phyloP scores from a whole-genome alignment of 2,113 vertebrate species.

The Beaufortia kweichowensis region DNA sequence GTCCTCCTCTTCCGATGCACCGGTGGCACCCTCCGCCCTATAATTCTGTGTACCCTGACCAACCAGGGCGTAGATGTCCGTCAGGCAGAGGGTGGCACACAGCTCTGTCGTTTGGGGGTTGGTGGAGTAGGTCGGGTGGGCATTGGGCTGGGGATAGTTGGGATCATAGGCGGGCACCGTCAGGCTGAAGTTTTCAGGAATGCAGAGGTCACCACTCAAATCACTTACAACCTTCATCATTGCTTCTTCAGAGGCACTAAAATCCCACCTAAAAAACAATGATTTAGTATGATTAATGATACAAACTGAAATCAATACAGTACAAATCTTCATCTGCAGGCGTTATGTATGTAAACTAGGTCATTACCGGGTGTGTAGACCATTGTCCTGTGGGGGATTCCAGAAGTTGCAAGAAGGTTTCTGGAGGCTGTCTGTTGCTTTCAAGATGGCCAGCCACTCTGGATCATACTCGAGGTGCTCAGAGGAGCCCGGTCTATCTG shows the following conservation, averaged over 20 bases:
- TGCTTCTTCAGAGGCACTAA: conserved; percentile 81
- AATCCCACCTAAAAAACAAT: conserved; percentile 85
- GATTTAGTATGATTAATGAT: not conserved
- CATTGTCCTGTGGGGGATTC: conserved; percentile 91
- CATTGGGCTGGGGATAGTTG: conserved; percentile 72
- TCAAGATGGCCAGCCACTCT: conserved; percentile 93
- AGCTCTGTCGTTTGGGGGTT: conserved; percentile 95
- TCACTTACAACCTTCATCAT: conserved; percentile 84
- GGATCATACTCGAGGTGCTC: conserved; percentile 87
- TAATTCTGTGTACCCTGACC: conserved; percentile 65
- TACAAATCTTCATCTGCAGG: not conserved
- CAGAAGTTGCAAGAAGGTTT: conserved; percentile 78
- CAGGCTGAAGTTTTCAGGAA: conserved; percentile 88
- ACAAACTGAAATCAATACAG: too few relatives aligned
- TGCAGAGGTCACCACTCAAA: conserved; percentile 79
- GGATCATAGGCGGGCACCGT: conserved; percentile 83
- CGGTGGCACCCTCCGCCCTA: conserved; percentile 61
- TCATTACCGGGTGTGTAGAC: conserved; percentile 73
- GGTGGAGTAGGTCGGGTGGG: conserved; percentile 75
- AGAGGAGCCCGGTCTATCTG: conserved; percentile 82
- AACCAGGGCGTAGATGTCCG: conserved; percentile 82
- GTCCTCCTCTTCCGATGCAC: conserved; percentile 61
- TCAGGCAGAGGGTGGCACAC: conserved; percentile 87
- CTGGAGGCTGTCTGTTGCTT: conserved; percentile 83
- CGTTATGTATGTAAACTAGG: not conserved